Evolutionary conservation across 2,113 vertebrate species (phyloP), one percentile per base, ranked within the genome.

Genomic region (Cyanoliseus patagonus): DNA sequence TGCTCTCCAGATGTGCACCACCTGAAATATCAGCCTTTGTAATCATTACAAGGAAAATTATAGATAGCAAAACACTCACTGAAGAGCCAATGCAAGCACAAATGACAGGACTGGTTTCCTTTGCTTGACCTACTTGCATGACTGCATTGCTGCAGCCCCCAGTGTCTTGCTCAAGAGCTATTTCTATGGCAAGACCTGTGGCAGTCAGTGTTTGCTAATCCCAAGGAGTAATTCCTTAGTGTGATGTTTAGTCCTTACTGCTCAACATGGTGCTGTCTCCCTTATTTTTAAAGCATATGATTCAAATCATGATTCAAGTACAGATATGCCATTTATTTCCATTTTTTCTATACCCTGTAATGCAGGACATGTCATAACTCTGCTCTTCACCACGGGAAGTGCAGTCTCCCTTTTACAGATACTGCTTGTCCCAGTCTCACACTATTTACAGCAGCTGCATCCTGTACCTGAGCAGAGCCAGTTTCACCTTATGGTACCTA

Each of bases 401-500:
- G 11, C 55, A 39, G 22, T 10, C 5, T 79, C 15, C 6, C 49
- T 73, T 74, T 77, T 8, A 39, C n/a, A 70, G 55, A 7, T 0
- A 1, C 3, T 13, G 22, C 30, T 16, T 81, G 8, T 64, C 67
- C 37, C 41, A 57, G 0, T 14, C 33, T 63, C 2, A 1, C 15
- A 8, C 17, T 25, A 1, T 24, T 35, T 47, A 23, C 11, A 75
- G 77, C 41, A 37, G 6, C 12, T 59, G 51, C 46, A 75, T 23
- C 47, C 74, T 47, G 16, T 22, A 27, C 16, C 25, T 2, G 1
- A 14, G 7, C 2, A 1, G 23, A 64, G 37, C 6, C 1, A 3
- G 9, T n/a, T 57, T 55, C 20, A 19, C 33, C 7, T 1, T 1
- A 0, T 3, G 17, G 18, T 17, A 19, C 27, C 39, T 3, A 5